phyloP scores from a whole-genome alignment of 1,140 invertebrate genomes.

The Cherax destructor region DNA sequence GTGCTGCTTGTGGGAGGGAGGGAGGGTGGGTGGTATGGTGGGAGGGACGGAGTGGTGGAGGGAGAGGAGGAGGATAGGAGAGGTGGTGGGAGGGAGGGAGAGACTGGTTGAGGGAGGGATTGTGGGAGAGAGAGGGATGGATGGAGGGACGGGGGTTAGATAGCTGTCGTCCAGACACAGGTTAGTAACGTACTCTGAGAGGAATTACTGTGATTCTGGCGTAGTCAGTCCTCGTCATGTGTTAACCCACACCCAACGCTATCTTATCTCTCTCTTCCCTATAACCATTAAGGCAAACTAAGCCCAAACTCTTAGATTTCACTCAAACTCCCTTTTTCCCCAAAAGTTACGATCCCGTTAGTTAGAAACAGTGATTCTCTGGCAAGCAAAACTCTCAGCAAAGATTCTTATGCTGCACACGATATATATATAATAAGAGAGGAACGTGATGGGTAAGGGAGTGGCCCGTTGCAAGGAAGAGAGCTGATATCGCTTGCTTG shows the following conservation, averaged over 20 bases:
- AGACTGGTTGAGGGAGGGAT: no score
- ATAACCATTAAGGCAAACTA: background rate
- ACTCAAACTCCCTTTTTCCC: no score
- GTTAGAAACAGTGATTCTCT: background rate
- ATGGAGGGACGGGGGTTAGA: no score
- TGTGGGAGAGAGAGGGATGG: no score
- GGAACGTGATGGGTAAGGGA: slow-evolving; percentile 18
- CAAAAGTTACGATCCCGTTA: no score
- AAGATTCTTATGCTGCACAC: background rate
- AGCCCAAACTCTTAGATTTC: background rate
- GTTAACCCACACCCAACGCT: background rate
- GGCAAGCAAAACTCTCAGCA: background rate
- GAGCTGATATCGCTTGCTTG: slow-evolving; percentile 19
- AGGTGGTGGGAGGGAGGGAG: no score
- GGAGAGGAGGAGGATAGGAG: background rate
- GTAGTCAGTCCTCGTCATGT: background rate
- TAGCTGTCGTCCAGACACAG: background rate
- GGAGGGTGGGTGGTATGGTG: background rate
- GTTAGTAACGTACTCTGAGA: background rate
- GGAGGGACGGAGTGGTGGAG: background rate
- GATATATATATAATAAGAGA: background rate
- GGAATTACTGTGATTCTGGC: background rate
- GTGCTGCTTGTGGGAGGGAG: no score
- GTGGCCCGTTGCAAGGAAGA: slow-evolving; percentile 44
- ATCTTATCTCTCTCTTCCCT: background rate